Evolutionary conservation across 2,888 invertebrate genomes (phyloP).

Genomic region (Chloroclysta siterata): DNA sequence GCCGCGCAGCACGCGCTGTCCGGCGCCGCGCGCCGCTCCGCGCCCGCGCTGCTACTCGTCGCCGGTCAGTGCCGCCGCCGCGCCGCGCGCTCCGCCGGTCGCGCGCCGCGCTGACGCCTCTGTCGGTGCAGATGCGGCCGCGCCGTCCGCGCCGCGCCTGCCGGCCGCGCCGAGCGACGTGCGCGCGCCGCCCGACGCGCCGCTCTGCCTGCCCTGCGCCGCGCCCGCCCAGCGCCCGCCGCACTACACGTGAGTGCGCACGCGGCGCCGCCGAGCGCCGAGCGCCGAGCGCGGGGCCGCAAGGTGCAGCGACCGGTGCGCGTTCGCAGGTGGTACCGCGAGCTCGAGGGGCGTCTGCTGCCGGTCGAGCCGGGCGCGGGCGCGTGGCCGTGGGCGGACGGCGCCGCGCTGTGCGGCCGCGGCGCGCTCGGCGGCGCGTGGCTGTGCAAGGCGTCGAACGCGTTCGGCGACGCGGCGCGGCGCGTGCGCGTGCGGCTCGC

Average conservation of each 20-base stretch:
- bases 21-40: conserved; percentile 87
- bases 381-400: conserved; percentile 88
- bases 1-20: conserved; percentile 88
- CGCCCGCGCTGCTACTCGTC: conserved; percentile 84
- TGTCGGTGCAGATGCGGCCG: conserved; percentile 44
- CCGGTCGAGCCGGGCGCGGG: conserved; percentile 56
- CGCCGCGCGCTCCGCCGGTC: not conserved
- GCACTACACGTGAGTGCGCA: conserved; percentile 83
- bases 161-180: conserved; percentile 79
- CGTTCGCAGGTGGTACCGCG: conserved; percentile 81
- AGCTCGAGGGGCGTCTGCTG: conserved; percentile 80
- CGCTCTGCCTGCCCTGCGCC: conserved; percentile 87
- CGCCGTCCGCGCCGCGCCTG: conserved; percentile 81
- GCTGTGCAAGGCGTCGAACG: conserved; percentile 89
- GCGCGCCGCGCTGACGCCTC: not conserved
- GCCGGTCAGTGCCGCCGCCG: conserved; percentile 69
- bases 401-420: conserved; percentile 89
- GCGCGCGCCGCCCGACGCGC: conserved; percentile 81
- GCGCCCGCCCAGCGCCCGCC: conserved; percentile 87
- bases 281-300: too few species aligned
- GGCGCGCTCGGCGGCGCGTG: conserved; percentile 86
- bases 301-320: too few species aligned
- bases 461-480: conserved; percentile 87
- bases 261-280: not conserved
- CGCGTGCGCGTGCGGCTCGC: conserved; percentile 85